Conservation (phyloP, 2,797 vertebrate genomes). For the Natrix natrix region DNA sequence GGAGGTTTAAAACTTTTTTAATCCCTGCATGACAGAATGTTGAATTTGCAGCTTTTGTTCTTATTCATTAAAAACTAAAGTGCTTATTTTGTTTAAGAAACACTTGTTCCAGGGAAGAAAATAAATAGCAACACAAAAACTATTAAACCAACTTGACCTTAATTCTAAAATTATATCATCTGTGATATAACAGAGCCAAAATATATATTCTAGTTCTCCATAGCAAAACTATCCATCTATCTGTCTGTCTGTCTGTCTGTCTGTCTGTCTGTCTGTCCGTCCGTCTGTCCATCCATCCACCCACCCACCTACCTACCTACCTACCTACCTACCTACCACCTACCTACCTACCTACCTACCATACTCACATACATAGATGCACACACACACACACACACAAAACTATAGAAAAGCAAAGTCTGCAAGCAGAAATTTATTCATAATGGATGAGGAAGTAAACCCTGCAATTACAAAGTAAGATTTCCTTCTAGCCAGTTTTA, state of each 20-base stretch:
- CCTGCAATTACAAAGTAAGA: not conserved
- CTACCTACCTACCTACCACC: too few species aligned
- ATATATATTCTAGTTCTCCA: not conserved
- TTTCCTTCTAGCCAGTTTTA: not conserved
- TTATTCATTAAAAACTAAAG: not conserved
- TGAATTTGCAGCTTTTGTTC: not conserved
- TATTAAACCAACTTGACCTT: not conserved
- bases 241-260: too few species aligned
- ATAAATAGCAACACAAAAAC: not conserved
- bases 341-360: too few species aligned
- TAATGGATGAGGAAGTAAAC: not conserved
- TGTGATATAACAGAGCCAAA: not conserved
- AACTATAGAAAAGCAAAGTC: not conserved
- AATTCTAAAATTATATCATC: not conserved
- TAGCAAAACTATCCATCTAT: not conserved
- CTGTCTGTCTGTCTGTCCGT: too few species aligned
- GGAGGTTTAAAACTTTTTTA: not conserved
- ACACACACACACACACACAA: not conserved
- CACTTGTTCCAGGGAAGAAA: not conserved
- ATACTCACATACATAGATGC: not conserved
- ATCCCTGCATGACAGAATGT: not conserved
- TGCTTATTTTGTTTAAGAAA: not conserved
- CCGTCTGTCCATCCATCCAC: too few species aligned
- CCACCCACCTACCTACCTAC: too few species aligned
- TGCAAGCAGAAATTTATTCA: not conserved